Percentiles rank a stretch among this genome's conserved stretches.
Evolutionary conservation across 1,140 invertebrate genomes (phyloP).

Genomic region (Belonocnema kinseyi): DNA sequence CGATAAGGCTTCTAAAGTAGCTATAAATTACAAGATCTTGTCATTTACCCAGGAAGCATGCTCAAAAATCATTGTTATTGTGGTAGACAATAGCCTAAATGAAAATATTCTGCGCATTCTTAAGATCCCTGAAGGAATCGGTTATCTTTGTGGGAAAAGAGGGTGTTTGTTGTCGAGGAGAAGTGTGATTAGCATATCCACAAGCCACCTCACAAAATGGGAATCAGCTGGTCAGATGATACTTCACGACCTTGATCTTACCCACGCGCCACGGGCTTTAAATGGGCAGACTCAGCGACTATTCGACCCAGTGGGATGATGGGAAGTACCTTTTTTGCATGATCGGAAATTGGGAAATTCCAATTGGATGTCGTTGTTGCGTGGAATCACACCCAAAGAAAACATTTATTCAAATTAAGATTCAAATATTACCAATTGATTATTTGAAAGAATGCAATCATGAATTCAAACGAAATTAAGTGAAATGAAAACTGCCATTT

Average conservation of each 20-base stretch:
- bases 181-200: constrained; percentile 13
- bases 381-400: too few species aligned
- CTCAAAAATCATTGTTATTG: not conserved
- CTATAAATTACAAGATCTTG: too few species aligned
- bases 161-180: constrained; percentile 17
- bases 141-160: constrained; percentile 11
- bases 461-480: too few species aligned
- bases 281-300: constrained; percentile 50
- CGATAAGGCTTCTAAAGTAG: too few species aligned
- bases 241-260: constrained; percentile 63
- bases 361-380: too few species aligned
- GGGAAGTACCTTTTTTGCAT: not conserved
- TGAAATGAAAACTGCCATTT: too few species aligned
- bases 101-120: not conserved
- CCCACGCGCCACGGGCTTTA: constrained; percentile 56
- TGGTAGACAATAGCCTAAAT: constrained; percentile 9
- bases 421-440: too few species aligned
- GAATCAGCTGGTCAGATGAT: constrained; percentile 67
- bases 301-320: constrained; percentile 22
- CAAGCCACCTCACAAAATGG: constrained; percentile 44
- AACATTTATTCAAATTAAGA: too few species aligned
- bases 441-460: too few species aligned
- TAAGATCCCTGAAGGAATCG: not conserved
- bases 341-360: too few species aligned
- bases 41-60: not conserved